These are phyloP conservation scores for Phoenoteleia sp. DNA, from an alignment of 2,888 invertebrate genomes.

Conservation along the genomic window DNA sequence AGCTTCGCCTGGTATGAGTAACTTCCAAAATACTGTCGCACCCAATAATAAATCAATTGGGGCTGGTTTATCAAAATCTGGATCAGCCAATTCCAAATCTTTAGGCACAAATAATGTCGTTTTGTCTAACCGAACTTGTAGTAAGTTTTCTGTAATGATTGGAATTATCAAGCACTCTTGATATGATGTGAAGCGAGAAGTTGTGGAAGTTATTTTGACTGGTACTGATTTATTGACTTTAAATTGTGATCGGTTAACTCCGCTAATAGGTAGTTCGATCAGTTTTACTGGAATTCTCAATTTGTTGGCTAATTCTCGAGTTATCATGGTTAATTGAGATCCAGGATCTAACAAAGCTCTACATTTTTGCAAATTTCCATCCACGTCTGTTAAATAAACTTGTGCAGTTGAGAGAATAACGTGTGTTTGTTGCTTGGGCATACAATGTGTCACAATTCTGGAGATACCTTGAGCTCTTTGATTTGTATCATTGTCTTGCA, in stretches of 20 bases:
- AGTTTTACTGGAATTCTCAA: neutral
- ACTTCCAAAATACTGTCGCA: constrained; percentile 8
- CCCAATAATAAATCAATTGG: constrained; percentile 11
- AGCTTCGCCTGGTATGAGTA: neutral
- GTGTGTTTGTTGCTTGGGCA: neutral
- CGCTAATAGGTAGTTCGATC: neutral
- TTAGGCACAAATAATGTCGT: neutral
- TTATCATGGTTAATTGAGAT: constrained; percentile 1
- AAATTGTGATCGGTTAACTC: neutral
- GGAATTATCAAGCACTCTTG: constrained; percentile 7
- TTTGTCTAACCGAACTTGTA: neutral
- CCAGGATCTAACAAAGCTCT: constrained; percentile 5
- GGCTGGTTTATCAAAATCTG: constrained; percentile 8
- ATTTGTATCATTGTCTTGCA: neutral
- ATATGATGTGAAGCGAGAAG: neutral
- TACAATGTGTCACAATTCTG: constrained; percentile 6
- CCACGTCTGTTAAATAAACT: neutral
- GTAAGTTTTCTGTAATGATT: constrained; percentile 3
- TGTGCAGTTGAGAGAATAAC: constrained; percentile 8
- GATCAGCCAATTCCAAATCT: constrained; percentile 12
- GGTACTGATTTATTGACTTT: neutral
- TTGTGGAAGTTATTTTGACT: constrained; percentile 1
- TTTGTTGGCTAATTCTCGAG: neutral
- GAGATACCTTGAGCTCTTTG: neutral
- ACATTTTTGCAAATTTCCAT: constrained; percentile 9